These are phyloP conservation scores for Cacajao melanocephalus DNA, from an alignment of 2,797 vertebrate genomes.

Conservation along the genomic window DNA sequence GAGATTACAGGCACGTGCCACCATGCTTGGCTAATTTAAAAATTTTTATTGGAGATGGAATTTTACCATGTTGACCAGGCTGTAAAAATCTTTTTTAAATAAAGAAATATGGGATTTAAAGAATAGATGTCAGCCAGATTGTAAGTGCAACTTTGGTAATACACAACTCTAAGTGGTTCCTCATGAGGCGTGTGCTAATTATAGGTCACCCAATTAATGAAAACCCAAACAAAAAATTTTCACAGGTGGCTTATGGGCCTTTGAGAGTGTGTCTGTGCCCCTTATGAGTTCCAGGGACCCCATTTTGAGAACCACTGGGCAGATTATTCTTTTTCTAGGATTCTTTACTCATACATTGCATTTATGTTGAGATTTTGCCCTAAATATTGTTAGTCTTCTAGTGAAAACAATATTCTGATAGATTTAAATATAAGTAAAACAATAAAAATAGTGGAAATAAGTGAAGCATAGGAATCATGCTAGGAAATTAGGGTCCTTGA, in stretches of 20 bases:
- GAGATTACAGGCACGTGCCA: too few species aligned
- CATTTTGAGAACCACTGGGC: not conserved
- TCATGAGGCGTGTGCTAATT: not conserved
- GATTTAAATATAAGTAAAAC: constrained; percentile 16
- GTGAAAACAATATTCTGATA: not conserved
- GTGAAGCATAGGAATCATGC: not conserved
- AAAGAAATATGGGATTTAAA: not conserved
- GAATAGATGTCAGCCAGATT: not conserved
- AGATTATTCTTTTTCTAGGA: not conserved
- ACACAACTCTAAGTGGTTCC: not conserved
- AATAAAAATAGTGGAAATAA: constrained; percentile 22
- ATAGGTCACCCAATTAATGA: not conserved
- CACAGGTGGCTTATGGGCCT: not conserved
- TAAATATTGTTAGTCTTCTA: not conserved
- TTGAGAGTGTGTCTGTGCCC: not conserved
- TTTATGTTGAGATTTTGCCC: not conserved
- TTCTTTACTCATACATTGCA: not conserved
- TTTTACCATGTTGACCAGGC: too few species aligned
- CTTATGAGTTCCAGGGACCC: not conserved
- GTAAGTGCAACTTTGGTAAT: not conserved
- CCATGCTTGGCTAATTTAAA: too few species aligned
- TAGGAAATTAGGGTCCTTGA: not conserved
- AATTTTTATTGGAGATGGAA: too few species aligned
- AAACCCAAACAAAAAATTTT: not conserved
- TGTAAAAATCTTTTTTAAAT: too few species aligned